Evolutionary conservation across 1,140 invertebrate genomes (phyloP), one percentile per base, ranked within the genome.

Genomic region (Phymorhynchus buccinoides): DNA sequence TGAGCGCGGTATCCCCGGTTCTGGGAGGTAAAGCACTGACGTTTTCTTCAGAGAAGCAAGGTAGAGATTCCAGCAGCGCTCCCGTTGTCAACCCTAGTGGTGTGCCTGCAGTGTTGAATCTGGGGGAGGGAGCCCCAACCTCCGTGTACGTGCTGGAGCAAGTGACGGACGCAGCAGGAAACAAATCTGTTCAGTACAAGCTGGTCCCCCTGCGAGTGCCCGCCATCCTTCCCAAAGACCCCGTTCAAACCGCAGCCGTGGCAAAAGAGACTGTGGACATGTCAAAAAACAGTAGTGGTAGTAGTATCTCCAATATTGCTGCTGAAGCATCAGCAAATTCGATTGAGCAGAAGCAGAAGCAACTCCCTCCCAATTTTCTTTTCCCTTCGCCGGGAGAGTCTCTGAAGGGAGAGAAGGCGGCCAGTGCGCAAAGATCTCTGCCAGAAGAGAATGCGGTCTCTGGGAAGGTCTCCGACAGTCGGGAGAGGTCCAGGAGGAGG

Each of bases 341-440:
- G 3, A 7, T 14, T 35, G 37, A 4, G 14, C 9, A 35, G 35
- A 35, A 41, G n/a, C 77, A 4, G 6, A 79, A 48, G n/a, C 30
- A 62, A 14, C 66, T 83, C 14, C 81, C 81, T 37, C 81, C 81
- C 9, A 83, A 83, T 30, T 83, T 83, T 73, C 62, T 83, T 6
- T 83, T 83, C 41, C 62, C 62, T 42, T 27, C 81, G 4, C 81
- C 81, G n/a, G 18, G 7, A 75, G 16, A 22, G 22, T 41, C 37
- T 35, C 73, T 22, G 73, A 41, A 41, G 6, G 73, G 30, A 37
- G 37, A 75, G 9, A 42, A 27, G 16, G 2, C 37, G 27, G 73
- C 42, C 22, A 4, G 12, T 62, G 12, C 12, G 22, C 56, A 62
- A 4, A 27, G 2, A 27, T 22, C 56, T 27, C 4, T 4, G 0